Base-by-base conservation (phyloP, 2,888 invertebrate species). In the Meiosimyza decipiens region DNA sequence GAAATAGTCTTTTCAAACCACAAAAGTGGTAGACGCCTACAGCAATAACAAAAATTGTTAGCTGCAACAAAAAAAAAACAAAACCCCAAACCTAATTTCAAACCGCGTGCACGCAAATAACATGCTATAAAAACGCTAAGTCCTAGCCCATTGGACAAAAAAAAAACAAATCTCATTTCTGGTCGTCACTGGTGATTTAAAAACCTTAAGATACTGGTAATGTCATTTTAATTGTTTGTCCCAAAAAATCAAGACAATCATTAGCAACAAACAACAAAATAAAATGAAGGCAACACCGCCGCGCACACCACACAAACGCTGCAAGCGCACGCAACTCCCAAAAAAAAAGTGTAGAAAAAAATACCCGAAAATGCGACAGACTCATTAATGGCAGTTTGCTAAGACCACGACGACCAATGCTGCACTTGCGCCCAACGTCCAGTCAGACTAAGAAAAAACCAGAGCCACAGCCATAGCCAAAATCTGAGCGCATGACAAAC, bases 151-250 rank as follows among this genome's bases (percentile, higher is more conserved):
- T 40, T 33, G 33, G 3, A 52, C 7, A 15, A 22, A 13, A 40
- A 18, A 5, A 57, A 57, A 16, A 57, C 13, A 6, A 22, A 28
- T 18, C 22, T 57, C 16, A 16, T 22, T 62, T 62, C 40, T 62
- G 3, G n/a, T 11, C 57, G 22, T 12, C 28, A 57, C 47, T 16
- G 28, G 62, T 40, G 16, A 62, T 40, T 16, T 16, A 62, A 50
- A 22, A 6, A 18, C 52, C 51, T 12, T 15, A 33, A 47, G 16
- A 13, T 22, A 62, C 50, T 18, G 71, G 65, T 78, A 77, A 78
- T 78, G 78, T 74, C 73, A 73, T 77, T 76, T 78, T 77, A 78
- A 78, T 77, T 77, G 74, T 74, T 73, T 77, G 72, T 75, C 75
- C 72, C 76, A 71, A 75, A 75, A 76, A 76, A 73, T 74, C 71